A percentile compares a stretch with the other conserved stretches of the same genome.
These are phyloP conservation scores for Etheostoma cragini DNA, from an alignment of 2,113 vertebrate species.

Conservation along the genomic window DNA sequence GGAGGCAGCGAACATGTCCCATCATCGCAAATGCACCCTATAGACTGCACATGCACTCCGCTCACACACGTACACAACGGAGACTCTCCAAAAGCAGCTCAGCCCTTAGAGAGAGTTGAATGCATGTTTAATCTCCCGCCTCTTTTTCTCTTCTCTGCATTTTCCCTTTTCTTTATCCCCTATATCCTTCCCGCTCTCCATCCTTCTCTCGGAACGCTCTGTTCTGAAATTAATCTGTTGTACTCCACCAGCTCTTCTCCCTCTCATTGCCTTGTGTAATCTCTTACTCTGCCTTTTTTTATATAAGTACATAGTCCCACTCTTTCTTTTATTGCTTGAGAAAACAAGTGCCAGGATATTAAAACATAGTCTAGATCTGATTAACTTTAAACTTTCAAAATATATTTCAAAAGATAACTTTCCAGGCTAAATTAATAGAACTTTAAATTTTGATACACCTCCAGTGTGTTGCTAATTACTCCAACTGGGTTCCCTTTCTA, in stretches of 20 bases:
- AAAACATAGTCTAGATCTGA: conserved; percentile 15
- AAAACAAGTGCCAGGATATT: conserved; percentile 30
- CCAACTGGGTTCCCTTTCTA: conserved; percentile 1
- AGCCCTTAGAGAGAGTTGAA: conserved; percentile 67
- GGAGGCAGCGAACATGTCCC: conserved; percentile 52
- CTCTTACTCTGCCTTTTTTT: conserved; percentile 49
- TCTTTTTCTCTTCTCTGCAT: conserved; percentile 57
- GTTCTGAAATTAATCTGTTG: conserved; percentile 82
- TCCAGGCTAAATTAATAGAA: background rate
- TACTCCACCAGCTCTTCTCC: conserved; percentile 69
- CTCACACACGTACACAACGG: conserved; percentile 13
- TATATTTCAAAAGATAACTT: background rate
- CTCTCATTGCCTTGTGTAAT: conserved; percentile 43
- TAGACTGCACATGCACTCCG: conserved; percentile 14
- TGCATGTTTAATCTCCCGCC: conserved; percentile 76
- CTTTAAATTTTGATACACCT: background rate
- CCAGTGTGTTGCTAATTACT: background rate
- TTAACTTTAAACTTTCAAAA: conserved; percentile 1
- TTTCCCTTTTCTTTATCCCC: conserved; percentile 69
- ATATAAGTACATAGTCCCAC: conserved; percentile 24
- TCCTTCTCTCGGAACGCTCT: conserved; percentile 70
- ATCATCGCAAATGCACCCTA: conserved; percentile 48
- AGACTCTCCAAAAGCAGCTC: conserved; percentile 53
- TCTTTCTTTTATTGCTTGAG: conserved; percentile 20
- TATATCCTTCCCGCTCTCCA: conserved; percentile 71